Base-by-base conservation (phyloP, 2,888 invertebrate species). In the Drosophila peninsularis region DNA sequence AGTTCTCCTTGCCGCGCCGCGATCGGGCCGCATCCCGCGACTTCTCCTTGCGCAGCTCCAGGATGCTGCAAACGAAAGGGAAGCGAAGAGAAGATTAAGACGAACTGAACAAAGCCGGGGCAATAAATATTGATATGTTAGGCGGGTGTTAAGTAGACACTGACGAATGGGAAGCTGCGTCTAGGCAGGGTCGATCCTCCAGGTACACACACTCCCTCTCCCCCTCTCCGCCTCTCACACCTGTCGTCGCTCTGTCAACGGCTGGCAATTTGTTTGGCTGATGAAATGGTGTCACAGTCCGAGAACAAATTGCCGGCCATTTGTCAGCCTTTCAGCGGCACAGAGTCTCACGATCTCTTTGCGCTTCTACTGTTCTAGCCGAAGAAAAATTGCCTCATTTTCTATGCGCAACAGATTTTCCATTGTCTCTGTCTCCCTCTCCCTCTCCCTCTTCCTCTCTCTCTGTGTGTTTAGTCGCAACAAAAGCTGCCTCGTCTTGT, bases 1-100 rank as follows among this genome's bases (percentile, higher is more conserved):
- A 97, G 93, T 98, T 98, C 93, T 98, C 98, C 91, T 98, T 98
- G 70, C 98, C 98, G 41, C 98, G 94, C 57, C 98, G 94, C 13
- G 97, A 97, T 72, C 98, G 94, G 7, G 98, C 98, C 45, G 98
- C 98, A 92, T 98, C 98, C 88, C 98, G 93, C 80, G 97, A 97
- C 92, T 98, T 98, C 93, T 98, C 98, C 93, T 98, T 98, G 78
- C 98, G 95, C 71, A 98, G 94, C 93, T 98, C 98, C 93, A 98
- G 94, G 91, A 98, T 98, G 93, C 98, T 98, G 95, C 45, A 64
- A 57, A 0, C 11, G 30, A 30, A 65, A 21, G 42, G 5, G 19
- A 41, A n/a, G n/a, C n/a, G n/a, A n/a, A 32, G 13, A 32, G 30
- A 62, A 58, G 58, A 63, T 69, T 74, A 71, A 24, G 13, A 47